phyloP scores from a whole-genome alignment of 2,888 invertebrate genomes.

The Lepidocyrtoides sp. region DNA sequence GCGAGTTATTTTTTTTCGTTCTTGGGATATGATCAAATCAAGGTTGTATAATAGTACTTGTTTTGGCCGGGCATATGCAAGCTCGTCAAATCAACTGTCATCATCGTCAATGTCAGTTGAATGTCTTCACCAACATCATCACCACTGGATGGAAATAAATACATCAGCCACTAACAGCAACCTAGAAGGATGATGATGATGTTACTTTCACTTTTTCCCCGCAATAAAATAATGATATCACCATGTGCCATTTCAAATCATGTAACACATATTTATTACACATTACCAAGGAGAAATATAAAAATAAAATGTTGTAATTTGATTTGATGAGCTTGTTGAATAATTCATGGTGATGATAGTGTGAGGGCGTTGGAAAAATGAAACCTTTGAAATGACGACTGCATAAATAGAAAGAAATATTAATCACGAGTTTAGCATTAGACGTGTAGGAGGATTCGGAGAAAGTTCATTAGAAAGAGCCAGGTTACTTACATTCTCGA shows the following conservation, averaged over 20 bases:
- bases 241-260: slow-evolving; percentile 28
- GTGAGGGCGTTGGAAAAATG: background rate
- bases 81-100: slow-evolving; percentile 59
- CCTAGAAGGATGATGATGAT: no score
- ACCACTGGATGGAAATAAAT: background rate
- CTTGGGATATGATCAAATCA: slow-evolving; percentile 10
- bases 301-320: background rate
- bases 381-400: slow-evolving; percentile 10
- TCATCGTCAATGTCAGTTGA: slow-evolving; percentile 50
- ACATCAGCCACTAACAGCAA: no score
- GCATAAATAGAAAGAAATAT: no score
- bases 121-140: slow-evolving; percentile 44
- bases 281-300: background rate
- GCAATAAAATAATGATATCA: background rate
- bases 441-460: no score
- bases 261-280: slow-evolving; percentile 32
- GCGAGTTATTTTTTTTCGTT: background rate
- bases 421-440: no score
- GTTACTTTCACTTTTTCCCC: background rate
- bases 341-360: slow-evolving; percentile 14
- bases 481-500: no score
- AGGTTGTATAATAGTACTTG: background rate
- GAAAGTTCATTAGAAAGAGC: no score
- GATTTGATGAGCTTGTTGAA: slow-evolving; percentile 47
- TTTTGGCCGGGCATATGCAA: background rate